Evolutionary conservation across 1,140 invertebrate genomes (phyloP).

Genomic region (Dendroctonus ponderosae): DNA sequence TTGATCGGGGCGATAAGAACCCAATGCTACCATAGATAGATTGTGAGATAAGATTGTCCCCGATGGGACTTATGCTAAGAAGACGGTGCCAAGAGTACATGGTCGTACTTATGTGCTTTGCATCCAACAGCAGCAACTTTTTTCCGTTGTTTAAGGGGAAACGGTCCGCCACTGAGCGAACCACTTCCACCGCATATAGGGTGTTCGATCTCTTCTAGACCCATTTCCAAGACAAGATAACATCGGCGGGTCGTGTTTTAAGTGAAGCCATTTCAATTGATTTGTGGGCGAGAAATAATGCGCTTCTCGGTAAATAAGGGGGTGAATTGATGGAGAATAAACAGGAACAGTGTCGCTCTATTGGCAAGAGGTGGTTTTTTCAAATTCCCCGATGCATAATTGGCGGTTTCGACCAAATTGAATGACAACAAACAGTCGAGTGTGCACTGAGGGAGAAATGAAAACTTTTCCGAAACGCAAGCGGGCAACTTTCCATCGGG

Average conservation of each 20-base stretch:
- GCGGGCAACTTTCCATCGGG: too few relatives aligned
- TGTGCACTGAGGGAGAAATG: not conserved
- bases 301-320: slow-evolving; percentile 3
- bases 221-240: slow-evolving; percentile 25
- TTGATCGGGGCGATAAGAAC: too few relatives aligned
- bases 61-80: slow-evolving; percentile 12
- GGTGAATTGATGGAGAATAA: not conserved
- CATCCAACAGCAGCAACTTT: too few relatives aligned
- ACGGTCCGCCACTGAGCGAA: not conserved
- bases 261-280: slow-evolving; percentile 29
- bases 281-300: slow-evolving; percentile 12
- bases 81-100: not conserved
- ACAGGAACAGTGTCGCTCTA: too few relatives aligned
- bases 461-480: too few relatives aligned
- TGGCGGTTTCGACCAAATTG: not conserved
- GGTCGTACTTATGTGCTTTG: not conserved
- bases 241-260: slow-evolving; percentile 23
- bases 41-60: slow-evolving; percentile 1
- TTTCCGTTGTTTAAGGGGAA: not conserved
- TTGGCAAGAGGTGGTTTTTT: too few relatives aligned
- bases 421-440: not conserved
- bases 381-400: not conserved
- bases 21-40: slow-evolving; percentile 1
- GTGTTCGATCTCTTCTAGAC: slow-evolving; percentile 25
- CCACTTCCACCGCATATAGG: slow-evolving; percentile 21